Percentiles rank a stretch among this genome's conserved stretches.
Conservation (phyloP, 2,888 invertebrate genomes). For the Mythimna loreyi region DNA sequence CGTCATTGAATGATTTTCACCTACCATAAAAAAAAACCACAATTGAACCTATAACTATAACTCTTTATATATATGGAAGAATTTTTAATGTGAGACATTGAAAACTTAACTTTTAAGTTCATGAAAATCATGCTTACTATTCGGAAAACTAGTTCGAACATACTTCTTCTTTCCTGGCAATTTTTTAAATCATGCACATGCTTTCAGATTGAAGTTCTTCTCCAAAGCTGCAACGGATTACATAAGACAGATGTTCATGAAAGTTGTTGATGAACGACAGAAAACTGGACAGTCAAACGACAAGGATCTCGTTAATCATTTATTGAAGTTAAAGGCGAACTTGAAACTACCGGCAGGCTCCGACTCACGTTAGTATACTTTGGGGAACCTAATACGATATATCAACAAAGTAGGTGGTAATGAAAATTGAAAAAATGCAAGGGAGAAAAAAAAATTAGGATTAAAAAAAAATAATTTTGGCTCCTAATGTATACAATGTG, state of each 20-base stretch:
- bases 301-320: constrained; percentile 80
- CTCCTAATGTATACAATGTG: background rate
- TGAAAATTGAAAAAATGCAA: background rate
- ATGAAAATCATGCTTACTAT: background rate
- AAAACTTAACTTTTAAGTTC: background rate
- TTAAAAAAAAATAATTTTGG: too few relatives aligned
- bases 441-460: background rate
- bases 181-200: constrained; percentile 2
- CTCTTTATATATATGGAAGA: background rate
- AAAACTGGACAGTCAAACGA: constrained; percentile 64
- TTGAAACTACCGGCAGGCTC: constrained; percentile 76
- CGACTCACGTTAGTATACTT: constrained; percentile 68
- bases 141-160: background rate
- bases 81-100: background rate
- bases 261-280: constrained; percentile 75
- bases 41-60: background rate
- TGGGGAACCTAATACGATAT: background rate
- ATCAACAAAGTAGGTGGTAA: background rate
- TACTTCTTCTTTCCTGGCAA: background rate
- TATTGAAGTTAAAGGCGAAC: constrained; percentile 79
- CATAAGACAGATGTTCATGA: constrained; percentile 77
- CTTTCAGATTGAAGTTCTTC: constrained; percentile 79
- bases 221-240: constrained; percentile 77
- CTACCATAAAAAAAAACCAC: too few relatives aligned
- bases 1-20: too few relatives aligned